A percentile compares a stretch with the other conserved stretches of the same genome.
Conservation (phyloP, 30 jellyfish, hydroid and myxozoan species). For the Aurelia aurita region DNA sequence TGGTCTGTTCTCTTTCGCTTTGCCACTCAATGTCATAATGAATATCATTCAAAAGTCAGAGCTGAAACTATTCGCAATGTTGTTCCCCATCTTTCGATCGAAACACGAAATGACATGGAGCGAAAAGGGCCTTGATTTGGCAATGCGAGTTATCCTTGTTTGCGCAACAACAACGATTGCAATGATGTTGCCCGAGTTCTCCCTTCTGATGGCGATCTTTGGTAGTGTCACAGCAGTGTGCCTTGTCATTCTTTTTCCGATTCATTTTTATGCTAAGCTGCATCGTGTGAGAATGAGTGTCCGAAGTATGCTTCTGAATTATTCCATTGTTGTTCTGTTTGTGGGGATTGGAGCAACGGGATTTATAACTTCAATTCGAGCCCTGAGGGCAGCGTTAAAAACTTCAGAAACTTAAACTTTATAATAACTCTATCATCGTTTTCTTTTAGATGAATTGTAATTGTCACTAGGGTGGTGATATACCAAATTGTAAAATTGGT, state of each 20-base stretch:
- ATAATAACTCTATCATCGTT: too few relatives aligned
- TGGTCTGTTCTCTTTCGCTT: constrained; percentile 76
- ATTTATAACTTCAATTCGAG: too few relatives aligned
- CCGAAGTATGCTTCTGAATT: constrained; percentile 3
- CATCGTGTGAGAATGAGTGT: constrained; percentile 7
- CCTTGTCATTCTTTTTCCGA: constrained; percentile 64
- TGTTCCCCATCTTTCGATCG: constrained; percentile 53
- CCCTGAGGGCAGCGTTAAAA: too few relatives aligned
- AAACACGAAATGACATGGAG: constrained; percentile 73
- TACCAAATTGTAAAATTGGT: too few relatives aligned
- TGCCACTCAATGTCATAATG: constrained; percentile 86
- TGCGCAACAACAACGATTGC: constrained; percentile 63
- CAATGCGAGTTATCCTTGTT: constrained; percentile 65
- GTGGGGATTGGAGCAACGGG: constrained; percentile 53
- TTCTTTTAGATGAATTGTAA: too few relatives aligned
- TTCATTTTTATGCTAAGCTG: constrained; percentile 51
- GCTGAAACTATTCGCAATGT: constrained; percentile 36
- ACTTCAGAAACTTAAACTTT: too few relatives aligned
- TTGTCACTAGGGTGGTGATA: too few relatives aligned
- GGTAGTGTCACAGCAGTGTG: constrained; percentile 88
- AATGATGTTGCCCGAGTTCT: constrained; percentile 81
- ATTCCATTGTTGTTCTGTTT: constrained; percentile 17
- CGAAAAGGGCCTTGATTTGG: constrained; percentile 70
- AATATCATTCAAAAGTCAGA: constrained; percentile 74
- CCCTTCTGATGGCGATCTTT: constrained; percentile 86